Percentiles rank a stretch among this genome's conserved stretches.
Conservation (phyloP, 1,140 invertebrate genomes). For the Caenorhabditis elegans region DNA sequence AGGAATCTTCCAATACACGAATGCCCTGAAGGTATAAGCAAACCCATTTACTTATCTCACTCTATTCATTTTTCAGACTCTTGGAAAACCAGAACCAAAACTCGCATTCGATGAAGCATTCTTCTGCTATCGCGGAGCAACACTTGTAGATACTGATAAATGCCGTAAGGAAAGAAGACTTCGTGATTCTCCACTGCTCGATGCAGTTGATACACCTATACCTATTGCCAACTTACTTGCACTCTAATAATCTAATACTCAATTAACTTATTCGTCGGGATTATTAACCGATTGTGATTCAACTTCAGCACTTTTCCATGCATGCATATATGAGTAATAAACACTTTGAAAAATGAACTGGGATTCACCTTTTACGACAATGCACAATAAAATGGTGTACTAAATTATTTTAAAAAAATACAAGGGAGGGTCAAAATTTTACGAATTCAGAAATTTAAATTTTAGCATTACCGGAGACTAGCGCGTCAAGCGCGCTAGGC, state of each 20-base stretch:
- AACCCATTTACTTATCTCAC: not conserved
- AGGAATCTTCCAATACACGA: slow-evolving; percentile 65
- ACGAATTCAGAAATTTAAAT: too few relatives aligned
- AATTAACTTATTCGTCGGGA: not conserved
- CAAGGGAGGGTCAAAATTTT: too few relatives aligned
- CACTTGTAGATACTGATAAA: slow-evolving; percentile 44
- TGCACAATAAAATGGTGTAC: too few relatives aligned
- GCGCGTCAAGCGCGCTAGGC: too few relatives aligned
- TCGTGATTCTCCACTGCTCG: slow-evolving; percentile 32
- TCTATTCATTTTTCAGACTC: not conserved
- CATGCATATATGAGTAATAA: not conserved
- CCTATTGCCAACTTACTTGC: slow-evolving; percentile 5
- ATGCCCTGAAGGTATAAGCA: slow-evolving; percentile 39
- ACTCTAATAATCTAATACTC: slow-evolving; percentile 23
- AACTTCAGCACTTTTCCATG: slow-evolving; percentile 9
- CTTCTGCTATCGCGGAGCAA: slow-evolving; percentile 64
- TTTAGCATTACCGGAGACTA: too few relatives aligned
- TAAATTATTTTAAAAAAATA: too few relatives aligned
- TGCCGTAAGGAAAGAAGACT: slow-evolving; percentile 47
- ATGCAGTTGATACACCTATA: not conserved
- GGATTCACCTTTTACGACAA: not conserved
- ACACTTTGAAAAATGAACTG: not conserved
- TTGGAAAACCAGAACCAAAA: slow-evolving; percentile 56
- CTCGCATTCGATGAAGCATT: slow-evolving; percentile 64
- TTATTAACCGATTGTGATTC: not conserved